Evolutionary conservation across 2,888 invertebrate genomes (phyloP).

Genomic region (Pomacea canaliculata): DNA sequence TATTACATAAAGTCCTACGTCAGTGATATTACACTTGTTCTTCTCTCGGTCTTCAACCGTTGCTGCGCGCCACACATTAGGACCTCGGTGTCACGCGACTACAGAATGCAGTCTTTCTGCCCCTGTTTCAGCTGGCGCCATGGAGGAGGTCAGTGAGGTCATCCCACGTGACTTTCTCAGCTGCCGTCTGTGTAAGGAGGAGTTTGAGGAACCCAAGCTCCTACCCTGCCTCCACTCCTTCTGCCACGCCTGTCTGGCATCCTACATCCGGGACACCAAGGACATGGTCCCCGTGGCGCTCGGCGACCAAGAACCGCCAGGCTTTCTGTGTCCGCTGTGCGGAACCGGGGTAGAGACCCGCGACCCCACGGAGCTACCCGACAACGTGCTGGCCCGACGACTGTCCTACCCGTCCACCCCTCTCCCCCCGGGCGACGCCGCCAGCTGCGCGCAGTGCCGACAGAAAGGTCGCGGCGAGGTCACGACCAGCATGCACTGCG

Average conservation of each 20-base stretch:
- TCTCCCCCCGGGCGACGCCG: constrained; percentile 36
- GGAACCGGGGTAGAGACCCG: constrained; percentile 41
- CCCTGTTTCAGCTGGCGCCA: background rate
- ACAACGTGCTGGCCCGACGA: constrained; percentile 53
- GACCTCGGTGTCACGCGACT: too few relatives aligned
- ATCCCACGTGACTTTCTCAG: constrained; percentile 57
- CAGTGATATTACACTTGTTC: too few relatives aligned
- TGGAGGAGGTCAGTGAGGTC: constrained; percentile 51
- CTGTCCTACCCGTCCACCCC: constrained; percentile 42
- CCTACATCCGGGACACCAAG: constrained; percentile 19
- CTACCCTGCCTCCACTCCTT: constrained; percentile 55
- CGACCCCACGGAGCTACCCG: constrained; percentile 41
- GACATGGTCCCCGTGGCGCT: background rate
- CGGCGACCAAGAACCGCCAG: constrained; percentile 14
- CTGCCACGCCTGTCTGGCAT: constrained; percentile 33
- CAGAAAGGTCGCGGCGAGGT: constrained; percentile 23
- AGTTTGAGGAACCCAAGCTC: constrained; percentile 54
- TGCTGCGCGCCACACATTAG: too few relatives aligned
- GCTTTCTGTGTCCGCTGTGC: constrained; percentile 54
- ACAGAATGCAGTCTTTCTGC: too few relatives aligned
- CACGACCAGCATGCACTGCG: constrained; percentile 47
- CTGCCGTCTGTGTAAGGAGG: constrained; percentile 58
- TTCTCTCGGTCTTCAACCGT: too few relatives aligned
- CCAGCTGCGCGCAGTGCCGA: constrained; percentile 33
- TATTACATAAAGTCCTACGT: too few relatives aligned